These are phyloP conservation scores for Myotis vivesi DNA, from an alignment of 2,797 vertebrate species.

Conservation along the genomic window DNA sequence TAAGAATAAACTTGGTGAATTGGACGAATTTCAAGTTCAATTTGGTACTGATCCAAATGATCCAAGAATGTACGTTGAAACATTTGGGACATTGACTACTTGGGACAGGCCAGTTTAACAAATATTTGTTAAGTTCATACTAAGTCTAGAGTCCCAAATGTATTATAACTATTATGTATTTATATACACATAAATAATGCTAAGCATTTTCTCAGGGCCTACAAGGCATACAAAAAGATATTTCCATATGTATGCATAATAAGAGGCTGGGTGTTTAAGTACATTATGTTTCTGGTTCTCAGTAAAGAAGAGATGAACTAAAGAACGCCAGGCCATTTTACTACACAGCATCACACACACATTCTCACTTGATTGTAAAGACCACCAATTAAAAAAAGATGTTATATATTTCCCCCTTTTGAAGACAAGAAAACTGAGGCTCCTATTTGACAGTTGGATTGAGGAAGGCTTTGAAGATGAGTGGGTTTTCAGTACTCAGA, in stretches of 20 bases:
- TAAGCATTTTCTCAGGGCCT: not conserved
- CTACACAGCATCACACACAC: not conserved
- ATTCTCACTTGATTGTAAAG: not conserved
- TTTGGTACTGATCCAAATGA: not conserved
- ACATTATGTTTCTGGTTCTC: not conserved
- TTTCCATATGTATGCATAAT: not conserved
- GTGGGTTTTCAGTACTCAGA: not conserved
- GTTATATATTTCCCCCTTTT: not conserved
- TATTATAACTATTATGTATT: not conserved
- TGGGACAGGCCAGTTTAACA: not conserved
- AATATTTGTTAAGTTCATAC: constrained; percentile 7
- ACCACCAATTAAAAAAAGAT: not conserved
- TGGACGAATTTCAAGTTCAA: constrained; percentile 7
- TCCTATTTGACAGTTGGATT: not conserved
- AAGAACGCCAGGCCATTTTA: not conserved
- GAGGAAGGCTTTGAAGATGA: not conserved
- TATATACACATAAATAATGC: not conserved
- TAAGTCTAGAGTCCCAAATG: not conserved
- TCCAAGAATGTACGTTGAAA: not conserved
- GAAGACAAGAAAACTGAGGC: not conserved
- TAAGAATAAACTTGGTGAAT: not conserved
- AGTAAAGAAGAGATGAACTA: constrained; percentile 11
- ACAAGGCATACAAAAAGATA: not conserved
- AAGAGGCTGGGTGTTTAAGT: not conserved
- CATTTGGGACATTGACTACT: not conserved